Base-by-base conservation (phyloP, 2,113 vertebrate species). In the Rhizomys pruinosus region DNA sequence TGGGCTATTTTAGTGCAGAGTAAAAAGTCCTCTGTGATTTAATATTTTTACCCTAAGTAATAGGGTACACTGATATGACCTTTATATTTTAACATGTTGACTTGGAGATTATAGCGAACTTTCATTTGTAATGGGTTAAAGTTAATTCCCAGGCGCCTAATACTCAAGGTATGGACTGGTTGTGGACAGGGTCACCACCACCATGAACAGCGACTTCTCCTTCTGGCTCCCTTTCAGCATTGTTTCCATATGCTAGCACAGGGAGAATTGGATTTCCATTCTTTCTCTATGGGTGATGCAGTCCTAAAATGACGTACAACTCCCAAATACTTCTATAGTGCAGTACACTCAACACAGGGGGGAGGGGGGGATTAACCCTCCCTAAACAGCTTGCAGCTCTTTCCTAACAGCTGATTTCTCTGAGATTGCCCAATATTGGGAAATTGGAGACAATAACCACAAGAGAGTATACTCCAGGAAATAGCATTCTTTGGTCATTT, bases 201-300 rank as follows among this genome's bases (percentile, higher is more conserved):
- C 92, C 87, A 92, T 78, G 96, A 95, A 95, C 89, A 97, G 95
- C 61, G 22, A 80, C 93, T 64, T 39, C 23, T 27, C 79, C 59
- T 73, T 55, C 72, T 1, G 6, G 7, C 22, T 77, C 42, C 25
- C 57, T 86, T 37, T 88, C 47, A 69, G 61, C 77, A 32, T 20
- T 11, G 16, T 73, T 93, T 82, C 80, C 69, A 84, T 47, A 9
- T 63, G 76, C 57, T n/a, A 64, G 57, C 8, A 72, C 71, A 89
- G 79, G 5, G 37, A 71, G 66, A 88, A 64, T 91, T 64, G 52
- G 37, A 80, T 87, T 82, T 69, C 52, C 55, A 57, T 59, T 84
- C 79, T 42, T 55, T 89, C 27, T 91, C 87, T 82, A 91, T 47
- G 89, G 77, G 32, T 81, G 20, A 47, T 34, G 2, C 32, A 91